These are phyloP conservation scores for Aromia moschata DNA, from an alignment of 2,888 invertebrate species.

Conservation along the genomic window DNA sequence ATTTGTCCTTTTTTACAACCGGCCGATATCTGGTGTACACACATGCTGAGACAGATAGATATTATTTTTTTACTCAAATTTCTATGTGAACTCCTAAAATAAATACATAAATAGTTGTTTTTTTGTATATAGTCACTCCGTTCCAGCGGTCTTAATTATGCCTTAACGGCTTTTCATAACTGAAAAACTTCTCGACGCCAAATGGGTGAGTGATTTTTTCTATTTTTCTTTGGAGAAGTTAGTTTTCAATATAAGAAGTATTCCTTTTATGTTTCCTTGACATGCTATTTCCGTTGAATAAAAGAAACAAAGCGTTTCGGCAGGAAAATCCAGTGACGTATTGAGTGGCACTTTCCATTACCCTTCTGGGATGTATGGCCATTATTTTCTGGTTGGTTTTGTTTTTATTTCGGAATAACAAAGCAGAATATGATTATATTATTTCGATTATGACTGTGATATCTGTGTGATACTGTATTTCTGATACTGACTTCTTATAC, in stretches of 20 bases:
- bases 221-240: not conserved
- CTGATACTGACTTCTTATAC: too few species aligned
- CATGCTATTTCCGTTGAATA: conserved; percentile 7
- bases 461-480: too few species aligned
- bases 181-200: not conserved
- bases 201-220: conserved; percentile 9
- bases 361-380: not conserved
- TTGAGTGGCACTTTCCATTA: not conserved
- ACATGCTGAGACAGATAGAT: too few species aligned
- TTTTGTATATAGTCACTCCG: too few species aligned
- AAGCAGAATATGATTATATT: not conserved
- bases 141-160: not conserved
- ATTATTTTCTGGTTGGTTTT: not conserved
- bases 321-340: conserved; percentile 1
- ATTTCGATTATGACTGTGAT: too few species aligned
- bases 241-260: conserved; percentile 9
- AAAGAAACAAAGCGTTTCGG: conserved; percentile 2
- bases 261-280: conserved; percentile 3
- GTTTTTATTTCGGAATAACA: not conserved
- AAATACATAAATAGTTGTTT: too few species aligned
- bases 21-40: too few species aligned
- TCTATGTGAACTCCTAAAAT: too few species aligned
- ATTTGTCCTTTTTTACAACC: too few species aligned
- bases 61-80: too few species aligned
- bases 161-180: not conserved